A percentile compares a stretch with the other conserved stretches of the same genome.
phyloP scores from a whole-genome alignment of 2,888 invertebrate genomes.

The Heterodera filipjevi region DNA sequence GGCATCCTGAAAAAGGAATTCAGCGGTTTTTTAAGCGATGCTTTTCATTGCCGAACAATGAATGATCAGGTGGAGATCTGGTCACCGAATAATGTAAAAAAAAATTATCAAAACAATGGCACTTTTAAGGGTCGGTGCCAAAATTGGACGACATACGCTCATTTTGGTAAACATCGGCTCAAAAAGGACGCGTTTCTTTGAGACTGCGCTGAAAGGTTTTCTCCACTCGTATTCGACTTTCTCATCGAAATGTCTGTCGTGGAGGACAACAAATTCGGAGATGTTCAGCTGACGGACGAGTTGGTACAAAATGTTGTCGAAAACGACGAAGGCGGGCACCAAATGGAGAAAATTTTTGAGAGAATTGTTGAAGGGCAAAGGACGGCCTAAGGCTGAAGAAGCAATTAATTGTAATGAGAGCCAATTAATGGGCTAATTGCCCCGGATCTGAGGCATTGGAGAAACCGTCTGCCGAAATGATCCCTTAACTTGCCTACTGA shows the following conservation, averaged over 20 bases:
- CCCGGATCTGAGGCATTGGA: too few species aligned
- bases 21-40: neutral
- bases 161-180: slow-evolving; percentile 45
- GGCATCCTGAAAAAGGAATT: neutral
- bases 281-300: slow-evolving; percentile 83
- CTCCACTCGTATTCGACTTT: slow-evolving; percentile 47
- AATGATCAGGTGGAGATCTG: neutral
- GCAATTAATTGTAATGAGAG: neutral
- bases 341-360: slow-evolving; percentile 51
- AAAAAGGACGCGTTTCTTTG: slow-evolving; percentile 44
- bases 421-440: slow-evolving; percentile 4
- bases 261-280: slow-evolving; percentile 82
- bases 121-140: neutral
- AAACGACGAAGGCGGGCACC: slow-evolving; percentile 52
- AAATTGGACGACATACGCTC: neutral
- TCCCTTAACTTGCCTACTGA: too few species aligned
- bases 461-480: too few species aligned
- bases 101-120: too few species aligned
- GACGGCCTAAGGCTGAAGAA: neutral
- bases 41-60: neutral
- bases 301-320: slow-evolving; percentile 73
- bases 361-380: neutral
- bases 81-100: too few species aligned
- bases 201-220: slow-evolving; percentile 44
- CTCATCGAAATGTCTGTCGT: slow-evolving; percentile 77